Evolutionary conservation across 2,888 invertebrate genomes (phyloP), one percentile per base, ranked within the genome.

Genomic region (Trichopoda pennipes): DNA sequence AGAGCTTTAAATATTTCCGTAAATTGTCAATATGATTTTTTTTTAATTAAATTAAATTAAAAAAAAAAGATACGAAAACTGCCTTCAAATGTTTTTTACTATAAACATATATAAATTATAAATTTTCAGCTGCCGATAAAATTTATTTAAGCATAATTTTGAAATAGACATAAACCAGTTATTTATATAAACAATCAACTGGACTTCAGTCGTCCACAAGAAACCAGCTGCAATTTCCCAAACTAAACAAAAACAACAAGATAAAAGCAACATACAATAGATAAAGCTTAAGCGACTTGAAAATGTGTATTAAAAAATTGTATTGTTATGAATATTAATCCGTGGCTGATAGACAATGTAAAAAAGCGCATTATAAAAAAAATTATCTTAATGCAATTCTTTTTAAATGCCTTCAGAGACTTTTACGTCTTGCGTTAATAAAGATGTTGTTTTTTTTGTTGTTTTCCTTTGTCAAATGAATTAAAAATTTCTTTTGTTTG

Each of bases 351-450:
- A 72, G 35, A 55, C 44, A 73, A 55, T 44, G 19, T 8, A 64
- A 74, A 56, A 49, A 70, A 55, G 3, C 3, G 28, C 28, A 28
- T 61, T n/a, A 38, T 53, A 28, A 47, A 42, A 69, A n/a, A 76
- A 49, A 17, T 35, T 77, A 17, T 63, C 55, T 69, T 63, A 58
- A 75, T 77, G 70, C 56, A 77, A 77, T 70, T 77, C 55, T 63
- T 70, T 69, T 61, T 60, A 19, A 51, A 19, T 38, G 35, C 56
- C 47, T n/a, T 74, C 49, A 21, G 32, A 49, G 7, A n/a, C 0
- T n/a, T 38, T n/a, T n/a, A n/a, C n/a, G n/a, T n/a, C n/a, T n/a
- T n/a, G 51, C 6, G 8, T 23, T n/a, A 14, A 9, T 28, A 35
- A 42, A 16, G n/a, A 10, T 35, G 10, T 35, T 38, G 10, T 19